These are phyloP conservation scores for Mastigias papua DNA, from an alignment of 30 jellyfish, hydroid and myxozoan species.

Conservation along the genomic window DNA sequence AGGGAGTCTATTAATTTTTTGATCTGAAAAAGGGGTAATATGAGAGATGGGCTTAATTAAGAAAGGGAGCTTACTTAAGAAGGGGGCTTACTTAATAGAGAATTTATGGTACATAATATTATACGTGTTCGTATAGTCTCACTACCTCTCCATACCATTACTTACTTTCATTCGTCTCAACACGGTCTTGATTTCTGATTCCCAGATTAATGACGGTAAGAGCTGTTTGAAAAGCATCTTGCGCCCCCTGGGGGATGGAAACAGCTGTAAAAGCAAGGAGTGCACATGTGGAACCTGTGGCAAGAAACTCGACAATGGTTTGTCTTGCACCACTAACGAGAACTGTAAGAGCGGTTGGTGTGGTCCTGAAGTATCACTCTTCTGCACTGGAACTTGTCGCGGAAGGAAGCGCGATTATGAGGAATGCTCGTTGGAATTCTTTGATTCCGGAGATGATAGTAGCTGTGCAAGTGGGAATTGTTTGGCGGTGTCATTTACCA, in stretches of 20 bases:
- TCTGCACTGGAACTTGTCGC: conserved; percentile 44
- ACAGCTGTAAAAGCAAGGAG: conserved; percentile 15
- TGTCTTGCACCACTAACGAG: conserved; percentile 22
- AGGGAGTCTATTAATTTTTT: too few species aligned
- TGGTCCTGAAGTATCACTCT: background rate
- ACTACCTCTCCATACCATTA: too few species aligned
- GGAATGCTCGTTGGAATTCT: conserved; percentile 16
- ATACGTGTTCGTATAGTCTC: too few species aligned
- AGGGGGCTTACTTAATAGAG: too few species aligned
- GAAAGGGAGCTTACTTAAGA: too few species aligned
- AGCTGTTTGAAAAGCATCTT: conserved; percentile 15
- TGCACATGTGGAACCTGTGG: conserved; percentile 61
- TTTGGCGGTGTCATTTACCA: conserved; percentile 22
- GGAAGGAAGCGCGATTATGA: conserved; percentile 11
- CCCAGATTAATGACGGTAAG: conserved; percentile 10
- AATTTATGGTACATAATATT: too few species aligned
- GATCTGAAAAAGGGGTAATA: too few species aligned
- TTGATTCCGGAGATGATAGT: conserved; percentile 26
- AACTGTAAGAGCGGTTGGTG: conserved; percentile 54
- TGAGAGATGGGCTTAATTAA: too few species aligned
- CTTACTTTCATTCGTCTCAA: too few species aligned
- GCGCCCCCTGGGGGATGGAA: conserved; percentile 26
- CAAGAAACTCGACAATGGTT: background rate
- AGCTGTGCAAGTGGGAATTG: conserved; percentile 40
- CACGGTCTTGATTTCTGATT: too few species aligned